Base-by-base conservation (phyloP, 2,113 vertebrate species). In the Onychostoma macrolepis region DNA sequence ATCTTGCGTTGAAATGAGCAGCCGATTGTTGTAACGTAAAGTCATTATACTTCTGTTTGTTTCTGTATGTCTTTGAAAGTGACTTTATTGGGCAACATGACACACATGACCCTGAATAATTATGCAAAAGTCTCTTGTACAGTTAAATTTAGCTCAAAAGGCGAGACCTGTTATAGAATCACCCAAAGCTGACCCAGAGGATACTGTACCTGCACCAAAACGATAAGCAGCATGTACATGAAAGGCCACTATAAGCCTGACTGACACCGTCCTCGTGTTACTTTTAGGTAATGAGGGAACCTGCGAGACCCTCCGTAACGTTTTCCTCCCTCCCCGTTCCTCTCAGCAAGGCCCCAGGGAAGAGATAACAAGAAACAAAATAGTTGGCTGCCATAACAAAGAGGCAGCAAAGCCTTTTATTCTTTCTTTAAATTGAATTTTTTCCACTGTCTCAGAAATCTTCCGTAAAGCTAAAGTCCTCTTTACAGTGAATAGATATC, bases 341-440 rank as follows among this genome's bases (percentile, higher is more conserved):
- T 87, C 82, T 87, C 58, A 77, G 58, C 86, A 71, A 11, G n/a
- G 61, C 84, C 80, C 61, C 69, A 28, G 84, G 80, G 87, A 81
- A 79, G 71, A 86, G 87, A 86, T 86, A 88, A 86, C 87, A 86
- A 69, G 75, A 88, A 86, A 88, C 87, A 88, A 88, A 88, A 88
- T 85, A 88, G 83, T 67, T 82, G 80, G 80, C 77, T 76, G 65
- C 84, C n/a, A 13, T 88, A 83, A 88, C 79, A 86, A 88, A 88
- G 80, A 82, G 17, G 43, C 38, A 30, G 56, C 79, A 83, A 88
- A 88, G 87, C 84, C 78, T 81, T 89, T 67, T 86, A 56, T 87
- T 87, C 72, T 85, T 75, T 84, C 69, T 87, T 89, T 86, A 75
- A 84, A 89, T 87, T 67, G 75, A 82, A 45, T 74, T 87, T 71